Conservation (phyloP, 1,140 invertebrate genomes). For the Aphelenchoides besseyi region DNA sequence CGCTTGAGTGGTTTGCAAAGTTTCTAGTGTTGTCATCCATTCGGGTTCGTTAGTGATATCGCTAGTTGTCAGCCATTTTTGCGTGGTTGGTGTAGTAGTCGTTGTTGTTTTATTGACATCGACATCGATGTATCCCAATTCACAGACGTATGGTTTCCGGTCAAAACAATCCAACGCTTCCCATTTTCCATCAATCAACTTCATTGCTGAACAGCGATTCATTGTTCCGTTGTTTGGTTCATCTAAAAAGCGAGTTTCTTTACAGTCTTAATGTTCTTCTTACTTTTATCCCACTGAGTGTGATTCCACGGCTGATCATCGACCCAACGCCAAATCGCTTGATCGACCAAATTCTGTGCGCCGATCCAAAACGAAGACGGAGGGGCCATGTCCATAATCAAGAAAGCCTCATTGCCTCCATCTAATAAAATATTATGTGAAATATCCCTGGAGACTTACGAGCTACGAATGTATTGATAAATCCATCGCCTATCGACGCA, state of each 20-base stretch:
- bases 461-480: constrained; percentile 10
- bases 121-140: neutral
- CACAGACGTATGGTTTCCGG: constrained; percentile 12
- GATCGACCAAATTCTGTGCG: neutral
- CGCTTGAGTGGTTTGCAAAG: neutral
- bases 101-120: neutral
- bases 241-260: neutral
- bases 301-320: neutral
- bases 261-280: neutral
- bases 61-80: neutral
- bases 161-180: neutral
- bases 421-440: neutral
- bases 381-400: constrained; percentile 7
- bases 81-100: neutral
- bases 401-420: constrained; percentile 13
- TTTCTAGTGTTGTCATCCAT: neutral
- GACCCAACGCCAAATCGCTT: neutral
- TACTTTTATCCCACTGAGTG: constrained; percentile 1
- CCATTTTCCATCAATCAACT: constrained; percentile 13
- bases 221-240: neutral
- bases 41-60: neutral
- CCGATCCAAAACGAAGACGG: constrained; percentile 16
- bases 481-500: neutral
- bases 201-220: constrained; percentile 6
- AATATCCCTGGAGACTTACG: neutral